phyloP scores from a whole-genome alignment of 2,113 vertebrate species.

The Danionella cerebrum region DNA sequence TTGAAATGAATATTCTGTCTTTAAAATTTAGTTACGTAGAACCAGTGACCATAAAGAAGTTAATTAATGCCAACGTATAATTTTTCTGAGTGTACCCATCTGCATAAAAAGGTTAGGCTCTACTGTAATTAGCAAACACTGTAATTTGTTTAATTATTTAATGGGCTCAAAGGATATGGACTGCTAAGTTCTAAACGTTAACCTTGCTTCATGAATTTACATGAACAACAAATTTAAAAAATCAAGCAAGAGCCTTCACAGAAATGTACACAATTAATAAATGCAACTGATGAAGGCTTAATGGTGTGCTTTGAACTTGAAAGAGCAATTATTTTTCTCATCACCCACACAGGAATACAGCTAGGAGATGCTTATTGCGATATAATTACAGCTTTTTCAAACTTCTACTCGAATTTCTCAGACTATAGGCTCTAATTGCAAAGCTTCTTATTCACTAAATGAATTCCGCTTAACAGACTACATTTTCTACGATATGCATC shows the following conservation, averaged over 20 bases:
- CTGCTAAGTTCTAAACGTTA: constrained; percentile 42
- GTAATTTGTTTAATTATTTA: constrained; percentile 65
- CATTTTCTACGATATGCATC: constrained; percentile 24
- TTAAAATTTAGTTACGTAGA: neutral
- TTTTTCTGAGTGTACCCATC: no score
- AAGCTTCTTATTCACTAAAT: constrained; percentile 20
- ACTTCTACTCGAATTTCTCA: neutral
- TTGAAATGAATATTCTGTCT: no score
- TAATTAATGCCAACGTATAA: constrained; percentile 65
- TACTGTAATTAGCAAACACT: constrained; percentile 72
- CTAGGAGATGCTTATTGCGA: constrained; percentile 16
- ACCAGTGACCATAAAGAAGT: constrained; percentile 55
- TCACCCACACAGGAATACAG: constrained; percentile 6
- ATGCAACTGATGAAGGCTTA: constrained; percentile 6
- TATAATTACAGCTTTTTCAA: neutral
- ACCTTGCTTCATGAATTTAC: neutral
- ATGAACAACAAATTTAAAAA: neutral
- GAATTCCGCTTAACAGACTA: constrained; percentile 19
- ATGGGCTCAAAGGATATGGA: constrained; percentile 69
- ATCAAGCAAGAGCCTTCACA: neutral
- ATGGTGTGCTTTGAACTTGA: constrained; percentile 20
- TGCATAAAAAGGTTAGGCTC: constrained; percentile 68
- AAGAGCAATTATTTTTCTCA: constrained; percentile 11
- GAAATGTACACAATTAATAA: neutral
- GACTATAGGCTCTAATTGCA: constrained; percentile 13